These are phyloP conservation scores for Alviniconcha strummeri DNA, from an alignment of 2,888 invertebrate species.

Conservation along the genomic window DNA sequence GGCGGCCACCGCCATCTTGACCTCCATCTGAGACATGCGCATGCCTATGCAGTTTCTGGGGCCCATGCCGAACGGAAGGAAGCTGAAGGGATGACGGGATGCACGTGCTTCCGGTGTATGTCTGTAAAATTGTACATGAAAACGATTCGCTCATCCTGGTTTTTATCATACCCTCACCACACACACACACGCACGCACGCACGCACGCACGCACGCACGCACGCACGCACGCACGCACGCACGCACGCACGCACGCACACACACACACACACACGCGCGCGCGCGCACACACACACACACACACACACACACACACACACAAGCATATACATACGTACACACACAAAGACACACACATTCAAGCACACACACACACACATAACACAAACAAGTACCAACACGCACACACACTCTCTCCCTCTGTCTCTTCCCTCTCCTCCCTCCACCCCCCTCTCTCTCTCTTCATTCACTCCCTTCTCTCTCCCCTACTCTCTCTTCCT, in stretches of 20 bases:
- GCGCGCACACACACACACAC: neutral
- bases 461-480: too few relatives aligned
- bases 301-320: neutral
- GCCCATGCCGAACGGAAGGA: conserved; percentile 57
- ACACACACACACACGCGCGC: neutral
- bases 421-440: too few relatives aligned
- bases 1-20: conserved; percentile 52
- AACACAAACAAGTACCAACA: too few relatives aligned
- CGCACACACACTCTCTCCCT: too few relatives aligned
- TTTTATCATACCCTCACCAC: neutral
- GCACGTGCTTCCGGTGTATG: conserved; percentile 47
- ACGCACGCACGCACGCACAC: neutral
- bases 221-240: neutral
- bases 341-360: neutral
- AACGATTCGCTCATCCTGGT: neutral
- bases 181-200: conserved; percentile 11
- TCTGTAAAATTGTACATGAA: conserved; percentile 35
- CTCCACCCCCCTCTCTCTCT: too few relatives aligned
- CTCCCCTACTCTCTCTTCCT: too few relatives aligned
- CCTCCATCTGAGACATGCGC: conserved; percentile 55
- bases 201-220: neutral
- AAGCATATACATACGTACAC: neutral
- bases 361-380: too few relatives aligned
- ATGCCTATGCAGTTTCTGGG: conserved; percentile 62
- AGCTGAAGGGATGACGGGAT: conserved; percentile 47